These are phyloP conservation scores for Latrodectus geometricus DNA, from an alignment of 1,140 invertebrate species.

Conservation along the genomic window DNA sequence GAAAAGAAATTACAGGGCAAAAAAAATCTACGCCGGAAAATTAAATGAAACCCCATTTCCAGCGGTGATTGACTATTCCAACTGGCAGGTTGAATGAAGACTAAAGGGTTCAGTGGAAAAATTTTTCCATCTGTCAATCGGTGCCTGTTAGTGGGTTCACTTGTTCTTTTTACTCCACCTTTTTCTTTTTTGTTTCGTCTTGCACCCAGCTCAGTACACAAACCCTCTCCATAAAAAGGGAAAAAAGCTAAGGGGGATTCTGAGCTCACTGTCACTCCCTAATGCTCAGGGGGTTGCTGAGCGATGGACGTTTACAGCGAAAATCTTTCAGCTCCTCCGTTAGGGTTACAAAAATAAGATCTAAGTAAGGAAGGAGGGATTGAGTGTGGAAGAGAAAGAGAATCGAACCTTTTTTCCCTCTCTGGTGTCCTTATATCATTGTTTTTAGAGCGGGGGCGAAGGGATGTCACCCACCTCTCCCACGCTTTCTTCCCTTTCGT, in stretches of 20 bases:
- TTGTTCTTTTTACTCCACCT: background rate
- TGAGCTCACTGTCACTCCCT: slow-evolving; percentile 27
- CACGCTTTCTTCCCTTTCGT: background rate
- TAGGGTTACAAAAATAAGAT: slow-evolving; percentile 38
- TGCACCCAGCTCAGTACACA: background rate
- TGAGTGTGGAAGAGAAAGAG: background rate
- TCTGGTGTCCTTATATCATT: slow-evolving; percentile 17
- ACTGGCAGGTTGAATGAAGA: slow-evolving; percentile 46
- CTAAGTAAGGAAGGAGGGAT: background rate
- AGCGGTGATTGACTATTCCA: slow-evolving; percentile 52
- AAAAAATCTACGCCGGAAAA: slow-evolving; percentile 12
- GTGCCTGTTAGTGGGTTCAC: slow-evolving; percentile 23
- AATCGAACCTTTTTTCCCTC: slow-evolving; percentile 17
- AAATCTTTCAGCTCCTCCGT: slow-evolving; percentile 48
- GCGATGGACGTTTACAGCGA: slow-evolving; percentile 48
- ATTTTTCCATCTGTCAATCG: slow-evolving; percentile 55
- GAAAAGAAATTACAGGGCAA: slow-evolving; percentile 6
- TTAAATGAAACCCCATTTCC: slow-evolving; percentile 38
- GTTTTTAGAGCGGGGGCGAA: background rate
- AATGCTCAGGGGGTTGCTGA: slow-evolving; percentile 43
- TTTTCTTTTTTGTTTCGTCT: background rate
- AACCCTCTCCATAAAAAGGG: background rate
- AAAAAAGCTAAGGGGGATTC: slow-evolving; percentile 19
- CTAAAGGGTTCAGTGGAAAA: slow-evolving; percentile 40
- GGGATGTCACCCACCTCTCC: background rate